phyloP scores from a whole-genome alignment of 2,888 invertebrate genomes.

The Eupithecia tripunctaria region DNA sequence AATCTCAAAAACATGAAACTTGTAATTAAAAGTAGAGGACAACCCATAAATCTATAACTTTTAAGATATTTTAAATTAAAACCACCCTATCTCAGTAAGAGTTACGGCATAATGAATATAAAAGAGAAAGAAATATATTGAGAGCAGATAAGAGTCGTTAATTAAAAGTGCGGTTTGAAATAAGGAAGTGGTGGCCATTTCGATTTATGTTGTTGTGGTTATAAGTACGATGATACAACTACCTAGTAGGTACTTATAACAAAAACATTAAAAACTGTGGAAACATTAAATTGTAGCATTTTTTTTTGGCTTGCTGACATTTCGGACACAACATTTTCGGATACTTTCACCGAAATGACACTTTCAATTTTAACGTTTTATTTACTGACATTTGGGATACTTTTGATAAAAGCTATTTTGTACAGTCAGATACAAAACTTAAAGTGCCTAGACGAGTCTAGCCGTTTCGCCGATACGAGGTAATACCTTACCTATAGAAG shows the following conservation, averaged over 20 bases:
- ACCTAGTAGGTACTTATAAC: no score
- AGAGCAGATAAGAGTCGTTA: slow-evolving; percentile 44
- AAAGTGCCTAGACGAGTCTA: no score
- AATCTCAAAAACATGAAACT: slow-evolving; percentile 56
- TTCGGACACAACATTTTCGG: no score
- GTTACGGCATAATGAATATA: slow-evolving; percentile 54
- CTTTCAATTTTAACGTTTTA: no score
- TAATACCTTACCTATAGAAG: no score
- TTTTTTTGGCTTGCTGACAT: no score
- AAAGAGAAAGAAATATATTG: slow-evolving; percentile 50
- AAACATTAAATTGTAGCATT: slow-evolving; percentile 2
- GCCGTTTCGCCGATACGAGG: no score
- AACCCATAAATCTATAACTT: slow-evolving; percentile 74
- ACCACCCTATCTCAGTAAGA: slow-evolving; percentile 52
- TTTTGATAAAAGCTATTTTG: no score
- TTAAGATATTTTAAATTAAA: slow-evolving; percentile 75
- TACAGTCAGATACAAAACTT: no score
- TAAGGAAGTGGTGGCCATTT: slow-evolving; percentile 9
- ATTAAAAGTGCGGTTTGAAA: slow-evolving; percentile 23
- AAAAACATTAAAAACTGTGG: not conserved
- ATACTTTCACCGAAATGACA: no score
- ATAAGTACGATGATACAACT: not conserved
- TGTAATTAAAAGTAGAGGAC: slow-evolving; percentile 69
- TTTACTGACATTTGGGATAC: no score
- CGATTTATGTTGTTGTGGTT: slow-evolving; percentile 11